Evolutionary conservation across 2,888 invertebrate species (phyloP), one percentile per base, ranked within the genome.

Genomic region (Eupithecia exiguata): DNA sequence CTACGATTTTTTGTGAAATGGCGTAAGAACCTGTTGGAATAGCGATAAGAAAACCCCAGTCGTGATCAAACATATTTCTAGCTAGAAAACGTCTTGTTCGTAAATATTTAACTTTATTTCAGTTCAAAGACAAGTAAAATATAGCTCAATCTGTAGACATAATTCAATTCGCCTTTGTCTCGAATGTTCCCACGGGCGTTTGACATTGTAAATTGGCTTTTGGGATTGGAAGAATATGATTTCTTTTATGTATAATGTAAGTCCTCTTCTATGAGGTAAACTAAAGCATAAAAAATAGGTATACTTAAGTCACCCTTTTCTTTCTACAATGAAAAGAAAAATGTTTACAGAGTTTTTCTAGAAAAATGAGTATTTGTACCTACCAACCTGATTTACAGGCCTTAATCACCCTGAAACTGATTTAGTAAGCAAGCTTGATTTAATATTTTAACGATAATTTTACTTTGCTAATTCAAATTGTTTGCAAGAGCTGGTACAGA

Each of bases 161-260:
- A 70, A 72, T 70, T 73, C 68, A 70, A 72, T 75, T 75, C 66
- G 72, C 53, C 65, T 16, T 68, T 71, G 70, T 70, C 68, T 73
- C 61, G 61, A 49, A 25, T 25, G 30, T 30, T 69, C 63, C 63
- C 70, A 65, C 18, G 72, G 63, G 68, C 46, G 65, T 71, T 46
- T 12, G 62, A 53, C 38, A 71, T 30, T 46, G 65, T 46, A 61
- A 69, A 74, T 70, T 68, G 46, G 18, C 61, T 63, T 73, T 58
- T 66, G 40, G 40, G 66, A 40, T 66, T 21, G 12, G 66, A 66
- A 43, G 66, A 69, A 40, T 43, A 67, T 21, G 10, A 36, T 63
- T 49, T 72, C 12, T 46, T 68, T 63, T 25, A 61, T 38, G 38
- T 25, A 58, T 21, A 36, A 69, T 21, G 58, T 35, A 40, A 43